phyloP scores from a whole-genome alignment of 1,140 invertebrate genomes.

The Chironomus striatipennis region DNA sequence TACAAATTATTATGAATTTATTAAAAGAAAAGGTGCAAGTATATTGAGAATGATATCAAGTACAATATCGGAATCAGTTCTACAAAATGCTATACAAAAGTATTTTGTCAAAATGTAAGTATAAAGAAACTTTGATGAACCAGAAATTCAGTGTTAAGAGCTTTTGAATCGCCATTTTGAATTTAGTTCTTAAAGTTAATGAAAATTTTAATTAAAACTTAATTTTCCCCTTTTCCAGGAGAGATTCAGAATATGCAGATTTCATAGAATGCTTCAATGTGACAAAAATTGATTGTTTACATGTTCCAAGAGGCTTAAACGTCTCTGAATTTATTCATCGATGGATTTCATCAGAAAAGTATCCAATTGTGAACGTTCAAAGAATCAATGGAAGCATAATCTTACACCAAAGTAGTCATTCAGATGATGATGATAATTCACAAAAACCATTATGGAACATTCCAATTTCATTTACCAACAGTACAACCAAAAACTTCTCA shows the following conservation, averaged over 20 bases:
- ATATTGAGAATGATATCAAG: neutral
- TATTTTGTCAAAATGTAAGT: neutral
- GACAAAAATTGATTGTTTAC: constrained; percentile 6
- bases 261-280: constrained; percentile 6
- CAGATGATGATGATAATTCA: neutral
- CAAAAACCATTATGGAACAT: neutral
- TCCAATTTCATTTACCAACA: constrained; percentile 10
- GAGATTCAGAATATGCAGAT: neutral
- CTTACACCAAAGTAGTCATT: neutral
- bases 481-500: neutral
- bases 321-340: constrained; percentile 7
- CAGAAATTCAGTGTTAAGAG: too few species aligned
- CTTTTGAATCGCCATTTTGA: too few species aligned
- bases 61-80: neutral
- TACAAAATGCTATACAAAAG: constrained; percentile 9
- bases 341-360: constrained; percentile 15
- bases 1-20: neutral
- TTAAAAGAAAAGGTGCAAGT: neutral
- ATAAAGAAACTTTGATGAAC: too few species aligned
- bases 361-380: constrained; percentile 6
- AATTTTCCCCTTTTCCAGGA: too few species aligned
- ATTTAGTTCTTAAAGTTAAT: too few species aligned
- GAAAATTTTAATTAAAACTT: too few species aligned
- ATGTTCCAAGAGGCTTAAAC: neutral
- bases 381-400: neutral